These are phyloP conservation scores for Callorhinus ursinus DNA, from an alignment of 2,113 vertebrate genomes.

Conservation along the genomic window DNA sequence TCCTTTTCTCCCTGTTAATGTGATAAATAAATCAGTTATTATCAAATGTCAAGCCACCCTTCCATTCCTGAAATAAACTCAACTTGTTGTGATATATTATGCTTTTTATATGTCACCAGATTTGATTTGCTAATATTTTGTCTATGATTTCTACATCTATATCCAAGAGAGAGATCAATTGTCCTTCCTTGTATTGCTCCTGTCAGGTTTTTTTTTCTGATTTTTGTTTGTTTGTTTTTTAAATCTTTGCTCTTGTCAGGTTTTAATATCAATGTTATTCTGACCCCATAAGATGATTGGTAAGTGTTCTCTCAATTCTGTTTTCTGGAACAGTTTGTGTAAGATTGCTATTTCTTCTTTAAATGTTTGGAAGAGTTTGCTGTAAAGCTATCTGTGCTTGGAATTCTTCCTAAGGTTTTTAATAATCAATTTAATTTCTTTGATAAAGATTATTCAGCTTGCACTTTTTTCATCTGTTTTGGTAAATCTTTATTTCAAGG, in stretches of 20 bases:
- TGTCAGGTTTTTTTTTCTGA: neutral
- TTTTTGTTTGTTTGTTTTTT: neutral
- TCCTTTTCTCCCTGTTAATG: neutral
- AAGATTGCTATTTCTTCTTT: neutral
- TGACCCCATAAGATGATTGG: neutral
- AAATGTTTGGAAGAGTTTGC: neutral
- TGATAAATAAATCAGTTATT: neutral
- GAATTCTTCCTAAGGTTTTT: neutral
- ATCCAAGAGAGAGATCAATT: neutral
- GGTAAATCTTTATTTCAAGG: constrained; percentile 1
- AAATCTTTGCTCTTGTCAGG: neutral
- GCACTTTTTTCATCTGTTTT: neutral
- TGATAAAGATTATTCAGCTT: neutral
- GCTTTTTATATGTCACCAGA: neutral
- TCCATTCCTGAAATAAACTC: neutral
- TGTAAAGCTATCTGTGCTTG: neutral
- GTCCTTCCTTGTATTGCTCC: neutral
- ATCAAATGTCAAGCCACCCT: neutral
- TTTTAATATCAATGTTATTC: neutral
- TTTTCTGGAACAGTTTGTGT: neutral
- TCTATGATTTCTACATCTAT: neutral
- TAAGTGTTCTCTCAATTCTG: neutral
- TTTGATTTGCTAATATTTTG: neutral
- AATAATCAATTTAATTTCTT: neutral
- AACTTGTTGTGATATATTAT: neutral